phyloP scores from a whole-genome alignment of 2,888 invertebrate genomes.

The Pristionchus maxplancki region DNA sequence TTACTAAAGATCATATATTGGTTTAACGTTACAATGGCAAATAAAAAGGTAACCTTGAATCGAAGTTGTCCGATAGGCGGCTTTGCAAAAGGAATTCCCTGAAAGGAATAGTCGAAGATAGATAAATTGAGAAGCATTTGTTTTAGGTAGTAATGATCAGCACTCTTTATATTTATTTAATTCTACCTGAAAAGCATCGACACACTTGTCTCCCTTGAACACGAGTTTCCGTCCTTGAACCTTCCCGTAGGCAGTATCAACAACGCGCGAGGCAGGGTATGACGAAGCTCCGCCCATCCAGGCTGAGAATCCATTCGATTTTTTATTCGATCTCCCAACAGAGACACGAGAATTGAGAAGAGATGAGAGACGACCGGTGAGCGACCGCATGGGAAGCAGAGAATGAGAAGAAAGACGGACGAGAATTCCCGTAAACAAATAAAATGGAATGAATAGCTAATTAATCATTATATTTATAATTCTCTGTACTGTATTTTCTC shows the following conservation, averaged over 20 bases:
- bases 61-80: conserved; percentile 22
- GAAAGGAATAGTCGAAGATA: no score
- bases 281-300: neutral
- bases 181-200: conserved; percentile 42
- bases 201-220: neutral
- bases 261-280: neutral
- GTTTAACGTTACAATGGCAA: no score
- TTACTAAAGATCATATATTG: no score
- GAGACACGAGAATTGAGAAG: neutral
- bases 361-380: neutral
- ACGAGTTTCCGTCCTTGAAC: conserved; percentile 4
- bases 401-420: neutral
- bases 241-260: neutral
- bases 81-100: conserved; percentile 50
- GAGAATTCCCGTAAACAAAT: neutral
- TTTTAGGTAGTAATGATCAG: no score
- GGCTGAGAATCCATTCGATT: neutral
- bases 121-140: no score
- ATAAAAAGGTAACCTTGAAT: conserved; percentile 6
- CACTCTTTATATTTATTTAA: no score
- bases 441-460: neutral
- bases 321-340: neutral
- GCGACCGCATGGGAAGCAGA: neutral
- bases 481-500: no score
- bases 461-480: no score